A percentile compares a stretch with the other conserved stretches of the same genome.
Evolutionary conservation across 2,113 vertebrate genomes (phyloP).

Genomic region (Gallinago paraguaiae): DNA sequence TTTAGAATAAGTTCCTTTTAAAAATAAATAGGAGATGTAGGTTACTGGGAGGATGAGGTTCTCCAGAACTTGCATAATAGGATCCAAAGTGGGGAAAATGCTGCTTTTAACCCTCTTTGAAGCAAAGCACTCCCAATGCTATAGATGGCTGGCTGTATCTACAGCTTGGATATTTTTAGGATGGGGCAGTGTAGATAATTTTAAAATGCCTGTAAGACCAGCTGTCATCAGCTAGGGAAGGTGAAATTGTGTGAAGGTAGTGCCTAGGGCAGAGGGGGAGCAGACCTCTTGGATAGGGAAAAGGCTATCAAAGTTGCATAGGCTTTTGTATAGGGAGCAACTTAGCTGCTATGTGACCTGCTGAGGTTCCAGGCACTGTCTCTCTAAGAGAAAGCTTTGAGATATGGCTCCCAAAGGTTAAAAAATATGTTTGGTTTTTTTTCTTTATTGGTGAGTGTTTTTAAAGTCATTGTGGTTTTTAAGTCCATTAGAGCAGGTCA

Average conservation of each 20-base stretch:
- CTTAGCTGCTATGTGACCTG: not conserved
- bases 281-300: not conserved
- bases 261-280: not conserved
- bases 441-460: not conserved
- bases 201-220: not conserved
- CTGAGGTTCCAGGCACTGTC: not conserved
- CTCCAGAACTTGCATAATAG: not conserved
- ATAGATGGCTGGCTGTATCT: not conserved
- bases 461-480: not conserved
- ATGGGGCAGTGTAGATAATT: not conserved
- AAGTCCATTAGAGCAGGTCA: not conserved
- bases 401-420: fast-evolving
- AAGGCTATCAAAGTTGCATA: no score
- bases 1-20: not conserved
- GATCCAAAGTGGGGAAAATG: not conserved
- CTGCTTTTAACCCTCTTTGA: not conserved
- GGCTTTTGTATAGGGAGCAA: not conserved
- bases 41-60: not conserved
- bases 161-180: not conserved
- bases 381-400: not conserved
- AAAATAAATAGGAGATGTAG: not conserved
- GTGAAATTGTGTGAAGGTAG: not conserved
- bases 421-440: not conserved
- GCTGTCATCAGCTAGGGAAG: not conserved
- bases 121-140: no score